Percentiles rank a stretch among this genome's conserved stretches.
Evolutionary conservation across 2,797 vertebrate genomes (phyloP).

Genomic region (Danio albolineatus): DNA sequence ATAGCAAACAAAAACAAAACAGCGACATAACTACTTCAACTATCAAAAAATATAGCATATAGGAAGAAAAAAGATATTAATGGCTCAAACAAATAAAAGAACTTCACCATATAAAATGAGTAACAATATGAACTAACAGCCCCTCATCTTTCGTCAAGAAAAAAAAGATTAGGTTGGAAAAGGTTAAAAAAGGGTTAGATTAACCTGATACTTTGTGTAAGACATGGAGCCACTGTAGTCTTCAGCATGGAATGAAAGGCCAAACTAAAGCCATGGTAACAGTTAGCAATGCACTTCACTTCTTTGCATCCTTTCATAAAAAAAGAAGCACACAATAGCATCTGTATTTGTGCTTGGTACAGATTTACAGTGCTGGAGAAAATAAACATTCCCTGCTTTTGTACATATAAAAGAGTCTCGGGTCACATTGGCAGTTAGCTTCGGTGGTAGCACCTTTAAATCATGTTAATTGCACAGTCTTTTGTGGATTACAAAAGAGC

Average conservation of each 20-base stretch:
- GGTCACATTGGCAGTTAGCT: constrained; percentile 9
- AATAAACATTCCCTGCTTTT: constrained; percentile 23
- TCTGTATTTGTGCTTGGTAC: constrained; percentile 2
- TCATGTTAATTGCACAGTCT: constrained; percentile 22
- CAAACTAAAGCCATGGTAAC: constrained; percentile 47
- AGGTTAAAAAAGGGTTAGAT: too few relatives aligned
- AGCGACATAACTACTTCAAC: too few relatives aligned
- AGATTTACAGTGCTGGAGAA: constrained; percentile 5
- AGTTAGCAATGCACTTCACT: constrained; percentile 20
- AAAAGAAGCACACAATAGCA: not conserved
- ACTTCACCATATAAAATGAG: constrained; percentile 5
- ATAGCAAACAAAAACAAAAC: too few relatives aligned
- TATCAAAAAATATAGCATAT: not conserved
- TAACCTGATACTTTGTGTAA: not conserved
- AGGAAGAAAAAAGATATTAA: constrained; percentile 4
- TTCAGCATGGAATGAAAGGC: not conserved
- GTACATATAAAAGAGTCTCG: constrained; percentile 15
- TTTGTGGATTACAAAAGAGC: not conserved
- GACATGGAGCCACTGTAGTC: not conserved
- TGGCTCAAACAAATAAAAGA: constrained; percentile 23
- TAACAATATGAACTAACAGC: constrained; percentile 29
- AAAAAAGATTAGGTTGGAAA: not conserved
- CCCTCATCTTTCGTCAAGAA: constrained; percentile 7
- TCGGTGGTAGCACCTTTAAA: constrained; percentile 30
- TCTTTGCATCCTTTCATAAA: constrained; percentile 17